phyloP scores from a whole-genome alignment of 2,888 invertebrate genomes.

The Dinocampus coccinellae region DNA sequence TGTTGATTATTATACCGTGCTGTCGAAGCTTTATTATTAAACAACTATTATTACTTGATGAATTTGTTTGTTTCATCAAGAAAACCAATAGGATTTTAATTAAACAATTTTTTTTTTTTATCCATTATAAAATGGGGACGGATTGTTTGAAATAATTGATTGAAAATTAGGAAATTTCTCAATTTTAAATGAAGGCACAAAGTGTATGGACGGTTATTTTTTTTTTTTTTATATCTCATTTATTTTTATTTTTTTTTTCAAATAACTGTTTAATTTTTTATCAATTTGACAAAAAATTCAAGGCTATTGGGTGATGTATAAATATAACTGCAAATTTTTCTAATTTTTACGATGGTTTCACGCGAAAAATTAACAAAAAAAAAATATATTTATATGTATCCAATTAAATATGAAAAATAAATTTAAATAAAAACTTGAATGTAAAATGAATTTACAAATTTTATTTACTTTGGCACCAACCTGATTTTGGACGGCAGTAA shows the following conservation, averaged over 20 bases:
- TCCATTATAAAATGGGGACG: slow-evolving; percentile 30
- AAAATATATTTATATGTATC: too few species aligned
- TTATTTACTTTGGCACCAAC: slow-evolving; percentile 47
- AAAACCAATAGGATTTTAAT: slow-evolving; percentile 3
- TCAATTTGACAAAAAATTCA: slow-evolving; percentile 28
- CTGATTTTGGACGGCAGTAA: slow-evolving; percentile 56
- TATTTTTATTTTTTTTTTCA: neutral
- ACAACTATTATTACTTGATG: neutral
- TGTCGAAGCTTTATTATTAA: neutral
- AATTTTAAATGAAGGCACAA: neutral
- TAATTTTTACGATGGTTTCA: neutral
- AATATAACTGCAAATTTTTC: slow-evolving; percentile 17
- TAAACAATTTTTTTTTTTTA: neutral
- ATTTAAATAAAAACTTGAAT: neutral
- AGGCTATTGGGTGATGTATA: slow-evolving; percentile 49
- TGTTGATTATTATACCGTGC: slow-evolving; percentile 28
- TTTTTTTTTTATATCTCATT: neutral
- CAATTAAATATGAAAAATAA: slow-evolving; percentile 10
- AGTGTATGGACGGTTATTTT: neutral
- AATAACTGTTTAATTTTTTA: slow-evolving; percentile 19
- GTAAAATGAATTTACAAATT: neutral
- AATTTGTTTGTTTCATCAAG: slow-evolving; percentile 1
- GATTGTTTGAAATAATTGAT: slow-evolving; percentile 5
- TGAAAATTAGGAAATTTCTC: neutral
- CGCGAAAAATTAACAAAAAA: neutral